Evolutionary conservation across 2,797 vertebrate genomes (phyloP), one percentile per base, ranked within the genome.

Genomic region (Thamnophis elegans): DNA sequence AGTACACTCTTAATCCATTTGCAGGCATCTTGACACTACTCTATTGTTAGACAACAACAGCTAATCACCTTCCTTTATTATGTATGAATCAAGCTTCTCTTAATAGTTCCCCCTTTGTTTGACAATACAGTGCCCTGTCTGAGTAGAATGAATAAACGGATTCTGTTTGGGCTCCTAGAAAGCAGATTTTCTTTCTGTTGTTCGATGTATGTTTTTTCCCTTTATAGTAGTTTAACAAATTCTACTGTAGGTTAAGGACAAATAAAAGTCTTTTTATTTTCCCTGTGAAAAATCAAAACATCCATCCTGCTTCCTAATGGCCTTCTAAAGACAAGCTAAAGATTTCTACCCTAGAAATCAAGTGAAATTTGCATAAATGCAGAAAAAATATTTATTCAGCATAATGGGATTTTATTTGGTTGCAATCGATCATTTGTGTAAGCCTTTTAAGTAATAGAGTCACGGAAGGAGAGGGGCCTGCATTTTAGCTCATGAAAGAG

Each of bases 31-130:
- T 91, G 93, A 96, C 92, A 94, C 95, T 94, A 94, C 91, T 91
- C 93, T 56, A 92, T 96, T 95, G 95, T 95, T 94, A 95, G 18
- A 93, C 93, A 96, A 94, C 94, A 95, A 92, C 95, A 96, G 95
- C 94, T 96, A 94, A 95, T 96, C 93, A 95, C 95, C 94, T 96
- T 94, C 95, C 42, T 93, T 96, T 94, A 94, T 95, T 95, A 93
- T 95, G 65, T 93, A 94, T 94, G 96, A 95, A 93, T 96, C 92
- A 91, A 89, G 90, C 94, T 96, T 93, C 93, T 95, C 92, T 95
- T 94, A 96, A 96, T 90, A 96, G 95, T 95, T 94, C 95, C 94
- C 95, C 94, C 93, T 95, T 97, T 96, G 96, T 97, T 96, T 95
- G 95, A 96, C 96, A 94, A 92, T 93, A 96, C 92, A 94, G 94